Conservation (phyloP, 2,888 invertebrate species). For the Tromatobia lineatoria region DNA sequence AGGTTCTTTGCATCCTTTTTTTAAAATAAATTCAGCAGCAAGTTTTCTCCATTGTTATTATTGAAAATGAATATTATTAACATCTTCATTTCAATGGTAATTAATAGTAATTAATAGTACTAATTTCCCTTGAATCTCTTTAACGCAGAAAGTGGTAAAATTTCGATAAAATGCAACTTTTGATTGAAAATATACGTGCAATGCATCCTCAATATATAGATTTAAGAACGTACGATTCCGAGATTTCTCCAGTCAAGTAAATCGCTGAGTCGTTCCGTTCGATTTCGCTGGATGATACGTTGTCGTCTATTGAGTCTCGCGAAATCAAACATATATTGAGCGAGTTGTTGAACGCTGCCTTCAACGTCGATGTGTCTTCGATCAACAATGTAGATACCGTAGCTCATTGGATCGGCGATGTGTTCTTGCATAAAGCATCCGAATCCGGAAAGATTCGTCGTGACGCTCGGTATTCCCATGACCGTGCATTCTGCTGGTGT, state of each 20-base stretch:
- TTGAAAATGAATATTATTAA: too few relatives aligned
- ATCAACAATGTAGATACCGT: conserved; percentile 99
- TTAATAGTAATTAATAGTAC: too few relatives aligned
- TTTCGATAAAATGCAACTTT: too few relatives aligned
- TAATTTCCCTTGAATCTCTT: too few relatives aligned
- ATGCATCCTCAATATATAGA: not conserved
- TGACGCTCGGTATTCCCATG: conserved; percentile 99
- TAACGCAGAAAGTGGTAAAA: not conserved
- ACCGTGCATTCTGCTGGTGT: conserved; percentile 99
- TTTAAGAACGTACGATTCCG: conserved; percentile 93
- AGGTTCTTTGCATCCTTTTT: too few relatives aligned
- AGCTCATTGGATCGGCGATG: conserved; percentile 98
- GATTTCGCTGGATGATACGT: conserved; percentile 98
- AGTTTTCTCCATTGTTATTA: too few relatives aligned
- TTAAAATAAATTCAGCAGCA: not conserved
- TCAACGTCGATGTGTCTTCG: conserved; percentile 95
- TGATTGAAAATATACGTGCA: too few relatives aligned
- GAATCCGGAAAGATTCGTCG: conserved; percentile 98
- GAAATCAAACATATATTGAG: conserved; percentile 97
- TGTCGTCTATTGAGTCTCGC: conserved; percentile 95
- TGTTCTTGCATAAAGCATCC: conserved; percentile 99
- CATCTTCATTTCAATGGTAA: too few relatives aligned
- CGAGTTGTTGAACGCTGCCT: conserved; percentile 96
- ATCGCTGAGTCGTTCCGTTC: conserved; percentile 98
- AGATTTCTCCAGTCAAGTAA: conserved; percentile 99